A percentile compares a stretch with the other conserved stretches of the same genome.
Evolutionary conservation across 2,113 vertebrate species (phyloP).

Genomic region (Pycnonotus jocosus): DNA sequence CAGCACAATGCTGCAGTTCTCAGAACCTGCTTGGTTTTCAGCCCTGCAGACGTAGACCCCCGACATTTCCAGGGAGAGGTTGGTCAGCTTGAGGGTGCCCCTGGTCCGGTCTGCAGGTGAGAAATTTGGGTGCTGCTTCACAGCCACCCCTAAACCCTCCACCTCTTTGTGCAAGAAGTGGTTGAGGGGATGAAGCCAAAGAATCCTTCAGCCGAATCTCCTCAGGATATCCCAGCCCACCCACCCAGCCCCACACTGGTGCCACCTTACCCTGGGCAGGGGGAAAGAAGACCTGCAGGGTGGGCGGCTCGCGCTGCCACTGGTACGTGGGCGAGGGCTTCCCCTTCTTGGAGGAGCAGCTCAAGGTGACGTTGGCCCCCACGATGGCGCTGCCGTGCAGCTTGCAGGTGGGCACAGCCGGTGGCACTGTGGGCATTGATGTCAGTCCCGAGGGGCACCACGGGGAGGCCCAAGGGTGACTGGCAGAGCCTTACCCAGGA

Average conservation of each 20-base stretch:
- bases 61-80: slow-evolving; percentile 47
- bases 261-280: slow-evolving; percentile 78
- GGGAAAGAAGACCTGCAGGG: slow-evolving; percentile 77
- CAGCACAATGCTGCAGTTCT: slow-evolving; percentile 17
- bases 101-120: neutral
- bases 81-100: slow-evolving; percentile 51
- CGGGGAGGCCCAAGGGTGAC: accelerated
- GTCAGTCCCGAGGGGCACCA: accelerated
- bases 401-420: slow-evolving; percentile 79
- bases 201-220: neutral
- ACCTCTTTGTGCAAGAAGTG: neutral
- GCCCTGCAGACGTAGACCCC: slow-evolving; percentile 27
- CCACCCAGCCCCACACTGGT: accelerated
- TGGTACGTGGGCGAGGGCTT: slow-evolving; percentile 83
- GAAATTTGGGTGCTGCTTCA: neutral
- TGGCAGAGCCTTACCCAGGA: slow-evolving; percentile 71
- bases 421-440: slow-evolving; percentile 74
- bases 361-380: slow-evolving; percentile 84
- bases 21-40: neutral
- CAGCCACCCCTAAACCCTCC: neutral
- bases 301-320: slow-evolving; percentile 76
- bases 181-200: neutral
- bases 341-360: slow-evolving; percentile 81
- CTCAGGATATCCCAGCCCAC: neutral
- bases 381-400: slow-evolving; percentile 72